A percentile compares a stretch with the other conserved stretches of the same genome.
Evolutionary conservation across 2,797 vertebrate genomes (phyloP).

Genomic region (Lepus oiostolus): DNA sequence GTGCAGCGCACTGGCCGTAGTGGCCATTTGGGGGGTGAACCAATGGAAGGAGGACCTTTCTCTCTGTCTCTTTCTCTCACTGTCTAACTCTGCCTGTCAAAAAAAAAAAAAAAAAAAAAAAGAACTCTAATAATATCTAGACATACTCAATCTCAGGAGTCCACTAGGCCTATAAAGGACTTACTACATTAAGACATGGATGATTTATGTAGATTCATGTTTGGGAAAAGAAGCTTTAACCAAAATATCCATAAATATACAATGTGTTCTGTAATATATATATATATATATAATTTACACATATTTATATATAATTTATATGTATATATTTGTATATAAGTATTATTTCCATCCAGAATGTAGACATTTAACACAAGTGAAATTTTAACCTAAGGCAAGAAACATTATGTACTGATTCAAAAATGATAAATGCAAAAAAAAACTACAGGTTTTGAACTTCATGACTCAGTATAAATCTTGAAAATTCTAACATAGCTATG

Average conservation of each 20-base stretch:
- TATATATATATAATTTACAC: too few species aligned
- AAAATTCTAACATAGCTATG: neutral
- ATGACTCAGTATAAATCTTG: neutral
- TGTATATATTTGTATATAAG: too few species aligned
- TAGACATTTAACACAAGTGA: neutral
- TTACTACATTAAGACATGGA: neutral
- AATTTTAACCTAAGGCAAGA: neutral
- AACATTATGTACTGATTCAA: neutral
- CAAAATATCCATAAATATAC: neutral
- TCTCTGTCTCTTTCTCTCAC: too few species aligned
- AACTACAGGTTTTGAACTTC: constrained; percentile 7
- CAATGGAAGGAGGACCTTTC: too few species aligned
- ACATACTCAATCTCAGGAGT: neutral
- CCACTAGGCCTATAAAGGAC: neutral
- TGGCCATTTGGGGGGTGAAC: too few species aligned
- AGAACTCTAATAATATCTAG: neutral
- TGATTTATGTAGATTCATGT: neutral
- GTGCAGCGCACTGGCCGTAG: too few species aligned
- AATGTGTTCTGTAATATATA: neutral
- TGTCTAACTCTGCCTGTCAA: too few species aligned
- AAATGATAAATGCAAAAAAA: constrained; percentile 22
- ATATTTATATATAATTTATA: too few species aligned
- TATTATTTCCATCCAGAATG: neutral
- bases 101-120: neutral
- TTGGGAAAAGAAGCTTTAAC: neutral